Base-by-base conservation (phyloP, 2,797 vertebrate species). In the Argyrosomus regius region DNA sequence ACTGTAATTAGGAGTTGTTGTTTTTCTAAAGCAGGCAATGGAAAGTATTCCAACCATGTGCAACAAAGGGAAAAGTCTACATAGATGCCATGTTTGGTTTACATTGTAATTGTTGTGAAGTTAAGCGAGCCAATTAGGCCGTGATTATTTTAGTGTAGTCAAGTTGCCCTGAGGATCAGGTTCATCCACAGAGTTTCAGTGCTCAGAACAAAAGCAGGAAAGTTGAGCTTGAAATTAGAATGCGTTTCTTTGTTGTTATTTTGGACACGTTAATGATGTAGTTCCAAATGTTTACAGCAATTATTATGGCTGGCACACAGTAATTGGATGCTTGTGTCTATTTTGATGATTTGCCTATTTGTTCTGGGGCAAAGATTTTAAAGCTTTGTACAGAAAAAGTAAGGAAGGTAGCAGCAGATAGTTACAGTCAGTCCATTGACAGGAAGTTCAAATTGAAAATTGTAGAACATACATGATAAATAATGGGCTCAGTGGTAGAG, bases 91-190 rank as follows among this genome's bases (percentile, higher is more conserved):
- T 87, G 87, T 92, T 91, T 89, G 86, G 78, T 93, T 93, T 91
- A 87, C 87, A 88, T 81, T 91, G 89, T 93, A 93, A 93, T 93
- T 93, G 91, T 90, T 92, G 87, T 89, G 89, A 90, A 93, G 87
- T 94, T 92, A 94, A 94, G 92, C 78, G 89, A 90, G 90, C 89
- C 91, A 94, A 94, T 95, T 95, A 95, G 89, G 69, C 86, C 14
- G 53, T 80, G 87, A 90, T 95, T 93, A 92, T 94, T 93, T 91
- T 82, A 88, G 90, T 79, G 81, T 61, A 80, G 85, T 82, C 82
- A 81, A 85, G 81, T 82, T 68, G 80, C 90, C 86, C 75, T 13
- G 70, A 93, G 92, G 88, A 88, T 85, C 87, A 73, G 72, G 87
- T 92, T 91, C 89, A 83, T 88, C 83, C 53, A 69, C 76, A 2